Percentiles rank a stretch among this genome's conserved stretches.
These are phyloP conservation scores for human (Homo sapiens) DNA, from an alignment of 2,113 vertebrate genomes.

Conservation along the genomic window GRCh38 chr17:60289501-60290000, in stretches of 20 bases:
- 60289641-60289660: neutral
- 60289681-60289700: neutral
- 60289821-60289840: neutral
- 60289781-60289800: conserved; percentile 1
- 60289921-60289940: neutral
- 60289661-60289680: neutral
- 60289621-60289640: neutral
- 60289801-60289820: neutral
- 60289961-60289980: conserved; percentile 17
- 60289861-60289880: conserved; percentile 1
- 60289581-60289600: conserved; percentile 31
- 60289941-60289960: neutral
- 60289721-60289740: neutral
- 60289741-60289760: neutral
- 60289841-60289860: conserved; percentile 15
- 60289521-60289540: conserved; percentile 25
- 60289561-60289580: conserved; percentile 41
- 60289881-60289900: neutral
- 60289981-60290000: neutral
- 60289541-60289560: conserved; percentile 24
- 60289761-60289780: no score
- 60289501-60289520: conserved; percentile 25
- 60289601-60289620: neutral
- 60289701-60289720: conserved; percentile 9
- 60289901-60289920: neutral